Conservation (phyloP, 2,113 vertebrate species). For the Nothoprocta perdicaria region DNA sequence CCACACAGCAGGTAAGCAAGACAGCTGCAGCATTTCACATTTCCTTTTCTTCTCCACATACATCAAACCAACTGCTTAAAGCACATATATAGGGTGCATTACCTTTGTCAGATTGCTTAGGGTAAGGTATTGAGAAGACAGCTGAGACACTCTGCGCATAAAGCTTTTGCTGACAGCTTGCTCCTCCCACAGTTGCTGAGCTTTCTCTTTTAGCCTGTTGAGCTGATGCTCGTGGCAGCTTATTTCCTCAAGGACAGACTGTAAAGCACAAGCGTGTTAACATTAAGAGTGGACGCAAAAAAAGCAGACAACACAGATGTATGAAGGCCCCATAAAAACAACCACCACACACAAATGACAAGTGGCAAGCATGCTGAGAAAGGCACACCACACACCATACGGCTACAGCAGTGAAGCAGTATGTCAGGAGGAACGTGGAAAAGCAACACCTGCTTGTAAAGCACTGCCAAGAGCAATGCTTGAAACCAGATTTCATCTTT, state of each 20-base stretch:
- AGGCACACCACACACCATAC: neutral
- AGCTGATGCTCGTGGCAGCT: constrained; percentile 89
- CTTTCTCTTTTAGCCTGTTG: constrained; percentile 91
- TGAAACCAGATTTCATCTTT: neutral
- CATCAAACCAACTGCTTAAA: neutral
- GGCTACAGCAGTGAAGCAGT: neutral
- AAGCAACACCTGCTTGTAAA: neutral
- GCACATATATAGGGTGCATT: constrained; percentile 68
- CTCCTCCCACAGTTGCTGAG: constrained; percentile 94
- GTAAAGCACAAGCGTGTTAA: constrained; percentile 85
- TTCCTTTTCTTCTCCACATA: neutral
- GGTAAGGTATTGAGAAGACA: constrained; percentile 93
- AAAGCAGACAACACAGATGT: constrained; percentile 69
- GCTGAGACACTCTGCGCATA: constrained; percentile 95
- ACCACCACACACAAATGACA: neutral
- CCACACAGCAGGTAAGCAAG: neutral
- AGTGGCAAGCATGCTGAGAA: neutral
- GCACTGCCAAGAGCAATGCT: neutral
- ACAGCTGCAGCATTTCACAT: constrained; percentile 7
- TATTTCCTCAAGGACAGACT: constrained; percentile 97
- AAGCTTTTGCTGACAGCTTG: constrained; percentile 95
- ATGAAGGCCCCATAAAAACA: neutral
- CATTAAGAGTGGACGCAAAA: constrained; percentile 59
- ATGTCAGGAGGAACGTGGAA: neutral
- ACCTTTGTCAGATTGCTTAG: constrained; percentile 98